These are phyloP conservation scores for Gavia stellata DNA, from an alignment of 2,113 vertebrate genomes.

Conservation along the genomic window DNA sequence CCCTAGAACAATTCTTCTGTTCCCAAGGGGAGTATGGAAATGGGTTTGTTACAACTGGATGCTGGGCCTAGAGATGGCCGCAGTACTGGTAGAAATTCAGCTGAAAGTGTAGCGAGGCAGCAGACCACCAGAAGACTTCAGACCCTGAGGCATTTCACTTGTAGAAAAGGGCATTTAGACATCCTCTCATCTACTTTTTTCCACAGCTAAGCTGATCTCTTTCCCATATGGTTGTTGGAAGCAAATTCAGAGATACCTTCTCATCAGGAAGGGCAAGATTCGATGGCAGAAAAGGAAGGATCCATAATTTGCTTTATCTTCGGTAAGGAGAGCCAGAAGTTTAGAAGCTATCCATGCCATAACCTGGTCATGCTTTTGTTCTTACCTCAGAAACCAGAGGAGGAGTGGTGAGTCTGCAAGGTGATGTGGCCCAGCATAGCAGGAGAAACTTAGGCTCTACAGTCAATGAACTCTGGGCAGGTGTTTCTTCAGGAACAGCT, in stretches of 20 bases:
- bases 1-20: not conserved
- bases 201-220: not conserved
- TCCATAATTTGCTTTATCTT: not conserved
- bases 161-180: not conserved
- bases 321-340: not conserved
- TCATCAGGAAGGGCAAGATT: not conserved
- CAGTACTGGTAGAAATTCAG: not conserved
- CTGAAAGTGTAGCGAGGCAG: not conserved
- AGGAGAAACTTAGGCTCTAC: not conserved
- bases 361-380: not conserved
- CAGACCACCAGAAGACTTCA: not conserved
- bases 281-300: not conserved
- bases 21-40: not conserved
- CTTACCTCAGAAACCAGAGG: not conserved
- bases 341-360: not conserved
- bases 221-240: not conserved
- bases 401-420: not conserved
- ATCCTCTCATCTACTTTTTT: not conserved
- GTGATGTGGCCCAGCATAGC: rapidly evolving
- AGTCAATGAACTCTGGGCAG: not conserved
- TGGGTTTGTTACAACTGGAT: not conserved
- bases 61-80: not conserved
- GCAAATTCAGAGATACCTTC: not conserved
- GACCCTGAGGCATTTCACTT: not conserved
- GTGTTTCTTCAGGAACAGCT: not conserved